Base-by-base conservation (phyloP, 2,113 vertebrate genomes). In the Machaerirhynchus nigripectus region DNA sequence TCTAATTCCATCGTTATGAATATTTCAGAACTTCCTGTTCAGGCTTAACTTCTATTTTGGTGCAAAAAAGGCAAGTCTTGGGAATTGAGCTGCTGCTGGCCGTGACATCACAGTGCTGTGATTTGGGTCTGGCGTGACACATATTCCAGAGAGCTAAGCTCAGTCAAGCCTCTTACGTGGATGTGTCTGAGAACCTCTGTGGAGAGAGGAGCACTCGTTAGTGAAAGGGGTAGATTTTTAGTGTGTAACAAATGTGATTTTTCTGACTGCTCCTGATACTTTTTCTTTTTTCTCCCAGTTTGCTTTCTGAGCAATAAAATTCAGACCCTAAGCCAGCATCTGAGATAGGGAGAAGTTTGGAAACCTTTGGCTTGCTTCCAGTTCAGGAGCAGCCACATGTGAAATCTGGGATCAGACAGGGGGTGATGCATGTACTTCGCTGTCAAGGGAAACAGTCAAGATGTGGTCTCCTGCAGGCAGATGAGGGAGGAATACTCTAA, bases 1-100 rank as follows among this genome's bases (percentile, higher is more conserved):
- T 55, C 77, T 93, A 88, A 93, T 94, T 96, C 93, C 37, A 4
- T 80, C 40, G 11, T 69, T 67, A 67, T 42, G 89, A 93, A 81
- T 82, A 93, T 91, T 94, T 93, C 85, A 79, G 69, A 90, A 82
- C 80, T 97, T 96, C 84, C 76, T 91, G 69, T 93, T 95, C 96
- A 93, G 92, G 93, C 94, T 97, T 96, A 95, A 63, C 82, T 92
- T 88, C 94, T 97, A 89, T 97, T 98, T 96, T 61, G 89, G 77
- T 95, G 84, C 57, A 76, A 85, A 95, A 97, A 89, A 95, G 83
- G 88, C 78, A 44, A 84, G 79, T 87, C 91, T 96, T 74, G 75
- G 88, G 79, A 91, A 70, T 22, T 89, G 80, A 92, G 85, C 90
- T 93, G 80, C 95, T 91, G 87, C 65, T 94, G 89, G 73, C 88